These are phyloP conservation scores for Varecia variegata DNA, from an alignment of 2,797 vertebrate species.

Conservation along the genomic window DNA sequence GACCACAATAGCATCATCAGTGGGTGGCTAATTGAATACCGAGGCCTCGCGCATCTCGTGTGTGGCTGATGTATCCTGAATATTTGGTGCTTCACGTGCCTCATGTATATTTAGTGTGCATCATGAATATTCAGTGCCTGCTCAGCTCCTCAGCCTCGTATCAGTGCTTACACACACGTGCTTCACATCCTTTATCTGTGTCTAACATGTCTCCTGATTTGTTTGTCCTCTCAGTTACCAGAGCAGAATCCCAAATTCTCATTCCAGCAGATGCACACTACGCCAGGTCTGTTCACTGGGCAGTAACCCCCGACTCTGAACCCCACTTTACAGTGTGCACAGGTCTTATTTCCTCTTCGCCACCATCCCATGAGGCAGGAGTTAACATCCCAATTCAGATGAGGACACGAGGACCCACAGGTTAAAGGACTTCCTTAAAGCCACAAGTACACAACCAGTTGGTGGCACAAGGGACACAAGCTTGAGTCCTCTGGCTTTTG, in stretches of 20 bases:
- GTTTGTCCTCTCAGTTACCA: background rate
- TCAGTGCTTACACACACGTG: background rate
- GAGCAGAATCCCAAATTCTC: background rate
- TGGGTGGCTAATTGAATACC: background rate
- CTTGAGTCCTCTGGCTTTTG: background rate
- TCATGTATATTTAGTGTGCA: conserved; percentile 31
- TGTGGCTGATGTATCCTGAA: background rate
- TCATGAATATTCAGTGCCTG: conserved; percentile 35
- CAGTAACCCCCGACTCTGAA: background rate
- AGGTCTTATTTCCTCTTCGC: background rate
- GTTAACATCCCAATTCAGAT: background rate
- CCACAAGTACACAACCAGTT: background rate
- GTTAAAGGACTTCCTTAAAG: background rate
- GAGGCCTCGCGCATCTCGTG: background rate
- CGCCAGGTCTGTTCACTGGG: background rate
- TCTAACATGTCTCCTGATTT: background rate
- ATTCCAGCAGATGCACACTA: background rate
- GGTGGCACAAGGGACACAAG: background rate
- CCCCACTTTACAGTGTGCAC: background rate
- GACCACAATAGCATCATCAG: background rate
- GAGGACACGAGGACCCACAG: background rate
- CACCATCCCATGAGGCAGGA: background rate
- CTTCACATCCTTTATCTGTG: background rate
- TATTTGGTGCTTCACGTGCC: background rate
- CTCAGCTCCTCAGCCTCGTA: background rate